phyloP scores from a whole-genome alignment of 2,113 vertebrate species.

The Ondatra zibethicus region DNA sequence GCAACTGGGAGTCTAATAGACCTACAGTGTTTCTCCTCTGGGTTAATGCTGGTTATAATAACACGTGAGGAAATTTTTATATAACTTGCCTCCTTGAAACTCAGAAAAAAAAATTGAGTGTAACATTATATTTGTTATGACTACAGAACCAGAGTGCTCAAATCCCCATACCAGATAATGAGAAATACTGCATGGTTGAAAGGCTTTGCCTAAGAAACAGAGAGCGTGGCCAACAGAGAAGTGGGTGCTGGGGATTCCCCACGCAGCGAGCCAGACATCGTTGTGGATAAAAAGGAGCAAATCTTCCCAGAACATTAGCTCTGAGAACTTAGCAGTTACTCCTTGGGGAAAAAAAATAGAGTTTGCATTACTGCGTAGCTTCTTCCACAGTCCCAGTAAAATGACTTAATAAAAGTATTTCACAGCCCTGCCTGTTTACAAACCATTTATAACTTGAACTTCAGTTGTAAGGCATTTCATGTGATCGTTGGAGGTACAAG shows the following conservation, averaged over 20 bases:
- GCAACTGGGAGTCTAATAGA: neutral
- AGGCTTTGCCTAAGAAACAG: neutral
- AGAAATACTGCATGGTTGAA: neutral
- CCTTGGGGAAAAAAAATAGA: neutral
- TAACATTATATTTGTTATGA: neutral
- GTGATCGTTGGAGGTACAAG: neutral
- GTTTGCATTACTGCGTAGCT: neutral
- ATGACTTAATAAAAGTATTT: neutral
- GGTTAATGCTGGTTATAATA: neutral
- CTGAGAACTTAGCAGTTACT: neutral
- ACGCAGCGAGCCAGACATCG: neutral
- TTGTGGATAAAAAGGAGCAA: neutral
- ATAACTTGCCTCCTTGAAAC: neutral
- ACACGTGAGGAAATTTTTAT: neutral
- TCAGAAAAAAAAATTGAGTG: slow-evolving; percentile 30
- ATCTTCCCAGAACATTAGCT: neutral
- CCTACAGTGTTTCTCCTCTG: neutral
- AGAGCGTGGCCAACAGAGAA: neutral
- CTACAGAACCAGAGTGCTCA: slow-evolving; percentile 15
- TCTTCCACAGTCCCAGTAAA: neutral
- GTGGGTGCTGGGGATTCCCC: neutral
- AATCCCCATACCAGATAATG: neutral
- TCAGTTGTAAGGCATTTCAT: neutral
- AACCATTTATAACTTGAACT: neutral
- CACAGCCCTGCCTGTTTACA: neutral